Evolutionary conservation across 2,797 vertebrate genomes (phyloP).

Genomic region (Phrynocephalus vlangalii): DNA sequence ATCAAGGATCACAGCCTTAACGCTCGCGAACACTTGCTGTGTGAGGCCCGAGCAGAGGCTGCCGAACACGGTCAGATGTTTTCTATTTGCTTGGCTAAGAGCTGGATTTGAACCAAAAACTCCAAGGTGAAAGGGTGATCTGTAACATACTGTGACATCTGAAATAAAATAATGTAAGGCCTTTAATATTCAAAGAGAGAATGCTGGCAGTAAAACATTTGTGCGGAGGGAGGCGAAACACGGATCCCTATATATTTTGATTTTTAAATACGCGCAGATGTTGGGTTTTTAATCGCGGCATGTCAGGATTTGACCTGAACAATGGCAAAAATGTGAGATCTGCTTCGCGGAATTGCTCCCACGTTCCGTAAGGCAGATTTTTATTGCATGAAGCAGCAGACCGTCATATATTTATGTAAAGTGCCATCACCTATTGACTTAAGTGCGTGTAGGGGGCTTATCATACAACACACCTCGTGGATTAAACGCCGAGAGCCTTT

Average conservation of each 20-base stretch:
- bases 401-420: conserved; percentile 84
- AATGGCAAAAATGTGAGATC: conserved; percentile 83
- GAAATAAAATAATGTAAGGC: conserved; percentile 85
- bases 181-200: conserved; percentile 85
- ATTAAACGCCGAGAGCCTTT: conserved; percentile 58
- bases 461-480: conserved; percentile 65
- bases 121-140: conserved; percentile 81
- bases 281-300: conserved; percentile 82
- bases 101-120: conserved; percentile 82
- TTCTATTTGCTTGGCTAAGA: conserved; percentile 78
- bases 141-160: conserved; percentile 84
- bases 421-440: conserved; percentile 80
- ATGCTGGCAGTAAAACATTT: conserved; percentile 83
- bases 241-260: conserved; percentile 83
- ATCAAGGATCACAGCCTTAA: no score
- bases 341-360: conserved; percentile 84
- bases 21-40: conserved; percentile 67
- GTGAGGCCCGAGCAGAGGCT: conserved; percentile 73
- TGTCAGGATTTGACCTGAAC: conserved; percentile 80
- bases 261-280: conserved; percentile 83
- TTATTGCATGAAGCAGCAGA: conserved; percentile 80
- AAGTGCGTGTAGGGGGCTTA: conserved; percentile 72
- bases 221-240: conserved; percentile 76
- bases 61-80: conserved; percentile 82
- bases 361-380: conserved; percentile 80